These are phyloP conservation scores for Alcedo quadribrachys DNA, from an alignment of 2,797 vertebrate genomes.

Conservation along the genomic window DNA sequence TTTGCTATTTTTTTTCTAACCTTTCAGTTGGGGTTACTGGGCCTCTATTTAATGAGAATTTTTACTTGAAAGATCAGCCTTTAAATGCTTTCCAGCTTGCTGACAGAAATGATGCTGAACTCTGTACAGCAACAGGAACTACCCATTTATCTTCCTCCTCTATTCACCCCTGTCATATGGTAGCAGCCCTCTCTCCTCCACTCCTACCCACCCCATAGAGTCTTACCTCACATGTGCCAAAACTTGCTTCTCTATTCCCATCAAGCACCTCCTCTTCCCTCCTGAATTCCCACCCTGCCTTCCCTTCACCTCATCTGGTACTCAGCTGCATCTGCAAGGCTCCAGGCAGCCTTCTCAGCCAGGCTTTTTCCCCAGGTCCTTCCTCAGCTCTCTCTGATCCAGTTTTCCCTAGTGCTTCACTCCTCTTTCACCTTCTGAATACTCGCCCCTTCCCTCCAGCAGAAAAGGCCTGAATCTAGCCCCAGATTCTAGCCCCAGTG, in stretches of 20 bases:
- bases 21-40: background rate
- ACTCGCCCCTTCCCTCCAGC: background rate
- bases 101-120: background rate
- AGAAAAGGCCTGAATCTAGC: background rate
- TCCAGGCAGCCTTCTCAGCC: background rate
- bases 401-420: background rate
- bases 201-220: rapidly evolving
- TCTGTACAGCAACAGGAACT: background rate
- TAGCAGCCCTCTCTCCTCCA: background rate
- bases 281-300: background rate
- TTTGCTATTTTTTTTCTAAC: background rate
- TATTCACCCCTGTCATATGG: background rate
- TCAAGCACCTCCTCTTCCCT: background rate
- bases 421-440: background rate
- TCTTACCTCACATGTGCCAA: background rate
- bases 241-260: background rate
- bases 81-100: background rate
- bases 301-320: background rate
- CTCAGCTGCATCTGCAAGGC: background rate
- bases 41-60: background rate
- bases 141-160: background rate
- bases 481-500: background rate
- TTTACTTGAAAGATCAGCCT: background rate
- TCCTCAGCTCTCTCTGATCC: background rate
- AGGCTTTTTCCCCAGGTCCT: background rate